These are phyloP conservation scores for Euura lappo DNA, from an alignment of 1,140 invertebrate genomes.

Conservation along the genomic window DNA sequence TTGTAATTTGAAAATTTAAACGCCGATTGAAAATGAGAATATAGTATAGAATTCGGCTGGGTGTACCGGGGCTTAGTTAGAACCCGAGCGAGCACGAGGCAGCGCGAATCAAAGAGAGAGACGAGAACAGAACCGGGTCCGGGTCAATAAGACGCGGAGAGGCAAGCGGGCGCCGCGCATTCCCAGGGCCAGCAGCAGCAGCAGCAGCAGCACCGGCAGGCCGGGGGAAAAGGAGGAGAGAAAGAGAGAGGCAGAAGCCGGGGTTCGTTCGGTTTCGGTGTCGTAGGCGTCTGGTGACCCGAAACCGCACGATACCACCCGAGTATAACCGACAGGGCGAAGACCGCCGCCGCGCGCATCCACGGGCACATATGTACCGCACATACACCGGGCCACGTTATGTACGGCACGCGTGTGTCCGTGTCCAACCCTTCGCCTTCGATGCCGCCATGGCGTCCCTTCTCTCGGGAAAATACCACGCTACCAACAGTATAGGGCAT, in stretches of 20 bases:
- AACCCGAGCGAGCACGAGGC: conserved; percentile 21
- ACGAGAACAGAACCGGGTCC: conserved; percentile 55
- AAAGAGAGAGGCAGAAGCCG: conserved; percentile 5
- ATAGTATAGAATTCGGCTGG: neutral
- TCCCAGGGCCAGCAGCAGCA: conserved; percentile 53
- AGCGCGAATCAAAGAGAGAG: conserved; percentile 23
- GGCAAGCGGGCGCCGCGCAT: conserved; percentile 46
- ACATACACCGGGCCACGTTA: no score
- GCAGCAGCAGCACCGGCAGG: conserved; percentile 26
- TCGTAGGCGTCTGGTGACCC: conserved; percentile 11
- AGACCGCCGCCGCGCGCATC: conserved; percentile 6
- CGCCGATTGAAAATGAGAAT: neutral
- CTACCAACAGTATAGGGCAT: neutral
- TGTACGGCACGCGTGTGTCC: conserved; percentile 17
- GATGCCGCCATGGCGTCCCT: neutral
- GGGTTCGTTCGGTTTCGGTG: conserved; percentile 15
- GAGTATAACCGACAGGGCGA: conserved; percentile 13
- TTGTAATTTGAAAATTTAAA: neutral
- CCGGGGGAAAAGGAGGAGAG: conserved; percentile 14
- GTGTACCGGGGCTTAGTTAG: conserved; percentile 6
- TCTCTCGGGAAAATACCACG: neutral
- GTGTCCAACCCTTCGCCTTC: conserved; percentile 20
- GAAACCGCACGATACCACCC: conserved; percentile 12
- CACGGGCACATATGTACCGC: neutral
- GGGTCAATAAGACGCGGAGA: conserved; percentile 61